Base-by-base conservation (phyloP, 2,113 vertebrate species). In the Numenius arquata region DNA sequence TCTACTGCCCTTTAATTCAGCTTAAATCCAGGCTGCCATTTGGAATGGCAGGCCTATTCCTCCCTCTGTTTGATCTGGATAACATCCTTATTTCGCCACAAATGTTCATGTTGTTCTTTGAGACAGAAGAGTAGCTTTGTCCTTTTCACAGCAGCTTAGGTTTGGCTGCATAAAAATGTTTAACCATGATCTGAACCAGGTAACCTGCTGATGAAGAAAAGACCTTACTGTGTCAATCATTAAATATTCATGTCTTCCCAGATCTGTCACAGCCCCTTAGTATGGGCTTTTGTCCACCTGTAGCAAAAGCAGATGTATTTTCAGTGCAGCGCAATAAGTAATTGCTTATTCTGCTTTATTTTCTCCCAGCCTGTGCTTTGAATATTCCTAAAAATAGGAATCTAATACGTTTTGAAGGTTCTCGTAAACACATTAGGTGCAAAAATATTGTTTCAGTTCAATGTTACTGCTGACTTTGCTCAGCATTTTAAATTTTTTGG, bases 371-470 rank as follows among this genome's bases (percentile, higher is more conserved):
- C 3, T 1, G 1, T 20, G 29, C 11, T 86, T 86, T 55, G 20
- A 40, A 17, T 84, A 38, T 34, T 89, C 29, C 6, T 86, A 21
- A 23, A 78, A 90, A 63, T 43, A 48, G 29, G 71, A 86, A 71
- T 48, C 20, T 20, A 53, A 4, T 29, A 8, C 0, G 0, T 61
- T 92, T 19, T 0, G 2, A 85, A 82, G 8, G 26, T 70, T 88
- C 6, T 88, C 2, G 48, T 58, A 17, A 52, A 15, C 47, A 12
- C 3, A 1, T 86, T 88, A 70, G 32, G 18, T 45, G 29, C 29
- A 82, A n/a, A 81, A 93, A 66, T 34, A 5, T 34, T 71, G 12
- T 43, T 88, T 56, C 7, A 29, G 11, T 76, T 79, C 66, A 68
- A 0, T 80, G 22, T 74, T 72, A 50, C 22, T 65, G 17, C 43